Conservation (phyloP, 2,113 vertebrate genomes). For the Spilogale gracilis region DNA sequence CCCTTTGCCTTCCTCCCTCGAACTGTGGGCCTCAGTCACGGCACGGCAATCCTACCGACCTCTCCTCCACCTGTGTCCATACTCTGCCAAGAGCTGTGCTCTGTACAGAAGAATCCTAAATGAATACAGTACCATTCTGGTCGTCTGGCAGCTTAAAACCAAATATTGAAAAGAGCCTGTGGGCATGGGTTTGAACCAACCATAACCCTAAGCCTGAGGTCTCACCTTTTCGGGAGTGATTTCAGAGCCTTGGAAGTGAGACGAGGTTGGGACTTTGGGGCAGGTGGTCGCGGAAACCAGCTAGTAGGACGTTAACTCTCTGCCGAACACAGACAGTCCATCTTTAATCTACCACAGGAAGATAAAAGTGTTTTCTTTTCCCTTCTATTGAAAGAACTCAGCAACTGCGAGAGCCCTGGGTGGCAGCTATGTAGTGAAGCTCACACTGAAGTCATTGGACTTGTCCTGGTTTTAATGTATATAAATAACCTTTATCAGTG, state of each 20-base stretch:
- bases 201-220: background rate
- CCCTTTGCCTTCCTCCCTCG: background rate
- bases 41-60: background rate
- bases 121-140: background rate
- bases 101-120: background rate
- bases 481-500: constrained; percentile 11
- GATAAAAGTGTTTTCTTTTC: background rate
- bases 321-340: background rate
- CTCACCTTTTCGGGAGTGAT: background rate
- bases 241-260: constrained; percentile 19
- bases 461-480: background rate
- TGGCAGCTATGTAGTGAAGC: background rate
- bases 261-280: background rate
- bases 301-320: background rate
- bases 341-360: background rate
- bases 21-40: background rate
- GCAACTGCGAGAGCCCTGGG: background rate
- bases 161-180: background rate
- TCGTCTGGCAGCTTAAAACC: background rate
- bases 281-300: background rate
- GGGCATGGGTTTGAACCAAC: background rate
- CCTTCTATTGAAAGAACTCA: background rate
- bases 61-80: background rate
- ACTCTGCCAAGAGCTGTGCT: background rate
- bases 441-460: background rate